Evolutionary conservation across 2,113 vertebrate species (phyloP).

Genomic region (Thunnus thynnus): DNA sequence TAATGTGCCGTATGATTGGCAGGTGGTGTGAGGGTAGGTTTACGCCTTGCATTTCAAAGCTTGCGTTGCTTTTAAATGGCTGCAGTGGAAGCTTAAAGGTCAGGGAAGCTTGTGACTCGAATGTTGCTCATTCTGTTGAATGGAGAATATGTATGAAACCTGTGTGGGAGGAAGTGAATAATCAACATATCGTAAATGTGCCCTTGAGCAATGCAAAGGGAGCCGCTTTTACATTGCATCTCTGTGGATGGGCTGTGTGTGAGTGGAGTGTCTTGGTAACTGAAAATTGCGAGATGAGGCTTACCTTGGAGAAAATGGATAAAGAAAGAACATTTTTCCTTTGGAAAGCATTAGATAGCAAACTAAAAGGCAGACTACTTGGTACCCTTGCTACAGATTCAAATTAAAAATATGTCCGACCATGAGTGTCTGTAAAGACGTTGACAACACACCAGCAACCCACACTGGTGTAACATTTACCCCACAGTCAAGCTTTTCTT

Average conservation of each 20-base stretch:
- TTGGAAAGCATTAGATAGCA: slow-evolving; percentile 24
- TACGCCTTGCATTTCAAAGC: slow-evolving; percentile 26
- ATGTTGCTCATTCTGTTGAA: slow-evolving; percentile 18
- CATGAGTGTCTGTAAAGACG: neutral
- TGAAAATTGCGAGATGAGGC: neutral
- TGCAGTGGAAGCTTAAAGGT: slow-evolving; percentile 59
- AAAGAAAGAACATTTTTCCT: neutral
- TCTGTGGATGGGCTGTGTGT: neutral
- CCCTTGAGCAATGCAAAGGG: slow-evolving; percentile 66
- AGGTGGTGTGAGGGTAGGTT: slow-evolving; percentile 30
- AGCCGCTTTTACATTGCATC: neutral
- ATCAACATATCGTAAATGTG: slow-evolving; percentile 26
- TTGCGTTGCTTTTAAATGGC: slow-evolving; percentile 5
- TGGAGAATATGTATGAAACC: slow-evolving; percentile 21
- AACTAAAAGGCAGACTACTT: slow-evolving; percentile 13
- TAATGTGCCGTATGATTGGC: slow-evolving; percentile 26
- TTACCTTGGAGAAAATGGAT: slow-evolving; percentile 24
- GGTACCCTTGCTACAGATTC: neutral
- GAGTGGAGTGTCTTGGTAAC: neutral
- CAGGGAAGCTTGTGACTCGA: slow-evolving; percentile 39
- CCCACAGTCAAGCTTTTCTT: neutral
- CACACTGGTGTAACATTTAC: too few relatives aligned
- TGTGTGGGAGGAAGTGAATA: slow-evolving; percentile 42
- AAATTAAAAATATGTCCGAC: neutral
- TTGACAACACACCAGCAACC: neutral